A percentile compares a stretch with the other conserved stretches of the same genome.
Conservation (phyloP, 2,113 vertebrate genomes). For the Trematomus loennbergii region DNA sequence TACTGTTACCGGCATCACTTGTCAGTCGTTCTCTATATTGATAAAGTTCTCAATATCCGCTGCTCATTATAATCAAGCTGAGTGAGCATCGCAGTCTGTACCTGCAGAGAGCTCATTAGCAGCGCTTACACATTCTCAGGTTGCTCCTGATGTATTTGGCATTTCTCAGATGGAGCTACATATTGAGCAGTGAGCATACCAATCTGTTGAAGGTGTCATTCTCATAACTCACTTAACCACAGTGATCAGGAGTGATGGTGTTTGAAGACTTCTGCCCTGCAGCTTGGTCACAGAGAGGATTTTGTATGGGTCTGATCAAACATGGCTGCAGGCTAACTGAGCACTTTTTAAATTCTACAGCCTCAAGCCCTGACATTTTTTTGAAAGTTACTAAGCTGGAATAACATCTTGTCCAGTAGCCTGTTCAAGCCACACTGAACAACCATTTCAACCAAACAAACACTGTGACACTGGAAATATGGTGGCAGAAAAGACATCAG, state of each 20-base stretch:
- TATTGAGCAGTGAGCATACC: neutral
- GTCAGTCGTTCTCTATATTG: neutral
- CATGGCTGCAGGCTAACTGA: constrained; percentile 1
- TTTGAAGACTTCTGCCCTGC: neutral
- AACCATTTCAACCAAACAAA: neutral
- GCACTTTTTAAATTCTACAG: neutral
- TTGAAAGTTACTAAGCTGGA: neutral
- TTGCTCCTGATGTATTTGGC: constrained; percentile 11
- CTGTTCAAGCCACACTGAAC: neutral
- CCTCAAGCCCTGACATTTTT: neutral
- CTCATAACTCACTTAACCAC: neutral
- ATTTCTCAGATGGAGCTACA: constrained; percentile 2
- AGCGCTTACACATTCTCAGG: constrained; percentile 13
- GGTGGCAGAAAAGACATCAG: neutral
- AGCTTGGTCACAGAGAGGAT: neutral
- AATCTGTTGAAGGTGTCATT: neutral
- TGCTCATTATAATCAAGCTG: neutral
- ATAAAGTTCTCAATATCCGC: neutral
- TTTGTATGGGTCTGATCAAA: neutral
- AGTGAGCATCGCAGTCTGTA: neutral
- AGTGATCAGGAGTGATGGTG: too few species aligned
- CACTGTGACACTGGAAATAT: neutral
- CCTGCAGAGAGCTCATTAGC: constrained; percentile 19
- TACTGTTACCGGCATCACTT: neutral
- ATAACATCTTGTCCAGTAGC: neutral